Evolutionary conservation across 1,140 invertebrate species (phyloP), one percentile per base, ranked within the genome.

Genomic region (Drosophila repletoides): DNA sequence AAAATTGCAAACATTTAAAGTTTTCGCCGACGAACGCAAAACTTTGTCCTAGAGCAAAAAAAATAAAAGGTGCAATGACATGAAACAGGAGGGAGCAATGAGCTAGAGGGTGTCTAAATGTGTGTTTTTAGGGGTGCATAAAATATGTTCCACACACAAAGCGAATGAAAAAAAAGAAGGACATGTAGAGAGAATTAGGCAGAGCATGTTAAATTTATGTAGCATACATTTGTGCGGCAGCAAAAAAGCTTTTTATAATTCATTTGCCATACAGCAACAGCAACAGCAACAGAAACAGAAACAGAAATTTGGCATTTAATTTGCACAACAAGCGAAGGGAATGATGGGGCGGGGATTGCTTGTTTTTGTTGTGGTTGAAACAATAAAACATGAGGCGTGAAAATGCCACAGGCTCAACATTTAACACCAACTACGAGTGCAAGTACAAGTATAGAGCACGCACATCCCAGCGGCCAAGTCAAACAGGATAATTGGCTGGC

Each of bases 1-100:
- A 74, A 83, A 77, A 77, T 79, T 58, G 65, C 65, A 77, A 79
- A 68, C 58, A 83, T 73, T 83, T 77, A 74, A 83, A 77, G 73
- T 76, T 76, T 60, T 59, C 70, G 52, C 66, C 21, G 36, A 33
- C 46, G n/a, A 45, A 51, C 29, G 61, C 31, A 22, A 65, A 65
- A 65, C 14, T 34, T 60, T 45, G 48, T 6, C 9, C 29, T 17
- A 3, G 7, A 40, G 10, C 19, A 12, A 36, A 10, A 41, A 59
- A 58, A 60, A 52, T n/a, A 55, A 58, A 79, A 73, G 45, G 67
- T 51, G 45, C 67, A 70, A 45, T 48, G 61, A 70, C 67, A 70
- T 38, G 15, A 34, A 65, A 22, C 65, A 56, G 28, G 2, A 72
- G 58, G 46, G 46, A 48, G 40, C 29, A 21, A 14, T 34, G 33